Base-by-base conservation (phyloP, 2,888 invertebrate species). In the Epiblema foenella region DNA sequence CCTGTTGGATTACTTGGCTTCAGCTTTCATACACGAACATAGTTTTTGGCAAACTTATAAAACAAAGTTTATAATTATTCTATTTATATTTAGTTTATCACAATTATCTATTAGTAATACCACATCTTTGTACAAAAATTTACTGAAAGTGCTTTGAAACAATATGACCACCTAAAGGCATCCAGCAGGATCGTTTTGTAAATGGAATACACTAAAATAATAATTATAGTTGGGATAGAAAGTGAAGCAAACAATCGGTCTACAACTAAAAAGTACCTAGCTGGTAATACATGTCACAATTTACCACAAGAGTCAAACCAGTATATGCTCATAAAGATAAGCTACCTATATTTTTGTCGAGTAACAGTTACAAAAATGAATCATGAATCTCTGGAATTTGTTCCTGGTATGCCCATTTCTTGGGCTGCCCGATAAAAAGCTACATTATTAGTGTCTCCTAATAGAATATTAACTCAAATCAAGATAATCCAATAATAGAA, bases 61-160 rank as follows among this genome's bases (percentile, higher is more conserved):
- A 60, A 60, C 46, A 46, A 46, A 46, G 46, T 46, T 46, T 46
- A 46, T n/a, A n/a, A 46, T n/a, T 46, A 46, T 46, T n/a, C 46
- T 46, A 46, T 46, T 46, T 46, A 46, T 46, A 46, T 46, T 46
- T 46, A 46, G 46, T 46, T 46, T 46, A 46, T 52, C 51, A 51
- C 51, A 60, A 60, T 29, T 39, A 51, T 60, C 59, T 42, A 66
- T 56, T 39, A 66, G 24, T 57, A 56, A 42, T 57, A 57, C 57
- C 58, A 62, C 33, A 63, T 46, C 62, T 63, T 63, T 59, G 20
- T 60, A 57, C 46, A 60, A 60, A 62, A 39, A 54, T 46, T 39
- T 62, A 60, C 60, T 49, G 49, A 56, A 56, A 69, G 29, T 60
- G 46, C 60, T 29, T 29, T 60, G 24, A 60, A 46, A 60, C n/a